phyloP scores from a whole-genome alignment of 2,113 vertebrate genomes.

The Dipodomys stephensi region DNA sequence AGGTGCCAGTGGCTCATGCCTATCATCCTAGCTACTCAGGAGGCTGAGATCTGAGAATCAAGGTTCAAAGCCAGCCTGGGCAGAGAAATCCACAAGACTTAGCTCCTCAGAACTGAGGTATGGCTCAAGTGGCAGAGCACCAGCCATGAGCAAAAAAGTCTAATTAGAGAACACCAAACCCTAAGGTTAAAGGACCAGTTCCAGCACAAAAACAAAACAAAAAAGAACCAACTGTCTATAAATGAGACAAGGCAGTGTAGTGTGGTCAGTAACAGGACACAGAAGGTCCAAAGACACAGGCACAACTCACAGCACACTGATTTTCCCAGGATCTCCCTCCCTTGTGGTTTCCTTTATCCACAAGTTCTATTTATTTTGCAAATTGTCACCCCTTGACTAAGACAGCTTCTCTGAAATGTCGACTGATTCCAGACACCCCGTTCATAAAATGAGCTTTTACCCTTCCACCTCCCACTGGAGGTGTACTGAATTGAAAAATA shows the following conservation, averaged over 20 bases:
- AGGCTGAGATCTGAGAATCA: too few relatives aligned
- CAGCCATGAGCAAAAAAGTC: too few relatives aligned
- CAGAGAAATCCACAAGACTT: too few relatives aligned
- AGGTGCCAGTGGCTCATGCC: too few relatives aligned
- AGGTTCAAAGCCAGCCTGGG: too few relatives aligned
- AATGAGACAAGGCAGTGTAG: neutral
- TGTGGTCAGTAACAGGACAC: neutral
- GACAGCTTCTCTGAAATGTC: neutral
- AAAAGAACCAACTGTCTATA: neutral
- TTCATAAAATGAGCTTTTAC: neutral
- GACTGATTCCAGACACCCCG: neutral
- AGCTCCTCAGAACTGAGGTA: too few relatives aligned
- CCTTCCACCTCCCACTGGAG: neutral
- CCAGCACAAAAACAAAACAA: too few relatives aligned
- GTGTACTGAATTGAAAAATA: conserved; percentile 7
- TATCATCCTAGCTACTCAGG: too few relatives aligned
- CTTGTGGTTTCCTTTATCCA: neutral
- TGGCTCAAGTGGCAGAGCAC: too few relatives aligned
- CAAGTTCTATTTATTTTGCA: neutral
- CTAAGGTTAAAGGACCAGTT: too few relatives aligned
- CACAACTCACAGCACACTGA: accelerated
- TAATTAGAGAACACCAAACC: too few relatives aligned
- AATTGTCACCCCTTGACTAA: neutral
- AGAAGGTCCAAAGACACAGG: neutral
- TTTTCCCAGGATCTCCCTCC: neutral